Base-by-base conservation (phyloP, 2,888 invertebrate genomes). In the Latrodectus hesperus region DNA sequence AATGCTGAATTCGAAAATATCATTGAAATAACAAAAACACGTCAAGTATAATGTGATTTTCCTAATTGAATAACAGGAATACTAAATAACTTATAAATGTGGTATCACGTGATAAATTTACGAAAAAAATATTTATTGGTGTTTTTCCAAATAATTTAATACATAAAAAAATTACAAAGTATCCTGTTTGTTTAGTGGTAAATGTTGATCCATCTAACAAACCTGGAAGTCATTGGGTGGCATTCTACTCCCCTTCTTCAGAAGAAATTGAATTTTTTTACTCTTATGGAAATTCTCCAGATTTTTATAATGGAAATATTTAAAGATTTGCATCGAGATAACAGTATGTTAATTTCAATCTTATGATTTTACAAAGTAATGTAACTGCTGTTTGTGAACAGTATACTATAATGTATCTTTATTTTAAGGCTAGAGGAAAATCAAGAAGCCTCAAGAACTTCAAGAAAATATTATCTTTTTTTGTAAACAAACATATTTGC, bases 21-120 rank as follows among this genome's bases (percentile, higher is more conserved):
- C 10, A 82, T 91, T 14, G 90, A 91, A 81, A 90, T 91, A 14
- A 79, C 52, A 10, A 71, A 79, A 38, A 52, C 79, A 9, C 67
- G 77, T 11, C 67, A 77, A 67, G 22, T 73, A 6, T 53, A 64
- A 22, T 73, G 65, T 17, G 65, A 72, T 49, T 73, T 64, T 22
- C 2, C 76, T 55, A 70, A 84, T 38, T 86, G 73, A 80, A 1
- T 53, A 38, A 72, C 11, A 75, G 64, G 60, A 38, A 75, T 16
- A 14, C 64, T 10, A 14, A 9, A 12, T 64, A 75, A 75, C 14
- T 75, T 22, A 22, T 22, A 22, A 22, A 22, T 22, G 22, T n/a
- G 22, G 22, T 11, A 26, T 4, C 8, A 38, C 9, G 64, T 60
- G 9, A 16, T 75, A 14, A 9, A 12, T 14, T 64, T 38, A 75